Evolutionary conservation across 2,797 vertebrate genomes (phyloP).

Genomic region (Okamejei kenojei): DNA sequence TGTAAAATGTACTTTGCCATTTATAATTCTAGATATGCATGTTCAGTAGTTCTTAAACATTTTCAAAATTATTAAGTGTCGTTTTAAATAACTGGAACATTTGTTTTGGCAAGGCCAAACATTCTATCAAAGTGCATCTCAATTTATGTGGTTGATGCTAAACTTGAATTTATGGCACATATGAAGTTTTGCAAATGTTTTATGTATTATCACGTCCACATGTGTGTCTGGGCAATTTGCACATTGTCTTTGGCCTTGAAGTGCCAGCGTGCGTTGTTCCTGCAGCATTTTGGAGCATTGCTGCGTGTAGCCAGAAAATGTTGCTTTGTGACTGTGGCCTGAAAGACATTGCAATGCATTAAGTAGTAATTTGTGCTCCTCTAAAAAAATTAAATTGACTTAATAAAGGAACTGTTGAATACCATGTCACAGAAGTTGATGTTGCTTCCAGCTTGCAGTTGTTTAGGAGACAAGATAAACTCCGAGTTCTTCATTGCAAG

Average conservation of each 20-base stretch:
- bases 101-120: background rate
- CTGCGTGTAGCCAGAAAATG: background rate
- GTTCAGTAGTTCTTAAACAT: background rate
- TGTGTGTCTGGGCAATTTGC: background rate
- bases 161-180: background rate
- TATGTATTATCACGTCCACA: background rate
- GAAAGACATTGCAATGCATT: background rate
- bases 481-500: no score
- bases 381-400: background rate
- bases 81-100: background rate
- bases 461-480: no score
- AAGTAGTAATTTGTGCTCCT: background rate
- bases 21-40: background rate
- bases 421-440: no score
- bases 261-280: background rate
- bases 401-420: background rate
- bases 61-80: background rate
- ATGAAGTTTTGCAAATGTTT: background rate
- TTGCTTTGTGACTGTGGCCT: background rate
- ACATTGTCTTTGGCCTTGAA: background rate
- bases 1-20: background rate
- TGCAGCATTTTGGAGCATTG: background rate
- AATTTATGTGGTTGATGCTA: background rate
- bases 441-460: background rate
- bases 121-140: background rate